Evolutionary conservation across 2,113 vertebrate species (phyloP).

Genomic region (Leptodactylus fuscus): DNA sequence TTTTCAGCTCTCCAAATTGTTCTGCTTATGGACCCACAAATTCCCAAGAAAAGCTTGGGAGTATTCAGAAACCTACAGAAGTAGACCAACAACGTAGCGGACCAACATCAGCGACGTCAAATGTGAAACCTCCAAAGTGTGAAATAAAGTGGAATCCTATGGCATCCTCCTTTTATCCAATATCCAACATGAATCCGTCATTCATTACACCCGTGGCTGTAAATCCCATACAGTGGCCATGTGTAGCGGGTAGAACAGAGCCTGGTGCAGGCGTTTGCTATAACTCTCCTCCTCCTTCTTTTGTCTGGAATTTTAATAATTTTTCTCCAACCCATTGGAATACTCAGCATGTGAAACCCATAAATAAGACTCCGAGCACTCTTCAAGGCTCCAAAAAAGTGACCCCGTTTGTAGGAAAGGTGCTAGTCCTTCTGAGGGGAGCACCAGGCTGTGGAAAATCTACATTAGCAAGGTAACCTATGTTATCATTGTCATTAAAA

Average conservation of each 20-base stretch:
- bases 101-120: constrained; percentile 30
- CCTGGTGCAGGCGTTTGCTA: constrained; percentile 66
- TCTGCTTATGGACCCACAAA: constrained; percentile 55
- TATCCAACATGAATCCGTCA: constrained; percentile 66
- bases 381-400: constrained; percentile 70
- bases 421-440: constrained; percentile 92
- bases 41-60: constrained; percentile 45
- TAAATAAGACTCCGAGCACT: constrained; percentile 63
- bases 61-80: constrained; percentile 56
- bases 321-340: constrained; percentile 77
- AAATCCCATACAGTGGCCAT: constrained; percentile 73
- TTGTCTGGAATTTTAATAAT: constrained; percentile 68
- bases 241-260: constrained; percentile 56
- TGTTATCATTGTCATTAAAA: constrained; percentile 42
- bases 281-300: constrained; percentile 67
- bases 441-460: constrained; percentile 96
- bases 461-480: constrained; percentile 87
- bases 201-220: constrained; percentile 85
- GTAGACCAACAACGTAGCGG: neutral
- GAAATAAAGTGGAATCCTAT: constrained; percentile 79
- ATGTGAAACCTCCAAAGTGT: neutral
- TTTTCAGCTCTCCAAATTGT: constrained; percentile 54
- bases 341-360: constrained; percentile 69
- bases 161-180: constrained; percentile 79
- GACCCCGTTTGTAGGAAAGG: constrained; percentile 78